Base-by-base conservation (phyloP, 2,797 vertebrate species). In the Microctenopoma stevenorrisi region DNA sequence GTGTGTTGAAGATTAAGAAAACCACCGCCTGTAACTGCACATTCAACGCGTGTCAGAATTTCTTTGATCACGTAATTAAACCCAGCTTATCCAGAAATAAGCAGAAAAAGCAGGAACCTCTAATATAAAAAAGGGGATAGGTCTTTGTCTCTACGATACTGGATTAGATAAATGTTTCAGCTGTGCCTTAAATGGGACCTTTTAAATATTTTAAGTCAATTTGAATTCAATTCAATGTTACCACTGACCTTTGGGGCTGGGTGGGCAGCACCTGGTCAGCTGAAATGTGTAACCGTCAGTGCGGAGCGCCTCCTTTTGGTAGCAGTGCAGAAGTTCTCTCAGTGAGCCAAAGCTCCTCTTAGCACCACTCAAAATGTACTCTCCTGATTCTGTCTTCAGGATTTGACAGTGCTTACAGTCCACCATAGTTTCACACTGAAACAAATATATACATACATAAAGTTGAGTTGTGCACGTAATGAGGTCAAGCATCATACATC, bases 321-420 rank as follows among this genome's bases (percentile, higher is more conserved):
- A 99, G 90, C 96, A 97, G 67, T 96, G 94, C 87, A 99, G 93
- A 49, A 99, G 95, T 66, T 98, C 97, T 85, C 91, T 93, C 62
- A 99, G 94, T 18, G 93, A 96, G 74, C 78, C 84, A 50, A 99
- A 99, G 83, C 91, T 96, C 92, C 91, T 96, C 92, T 96, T 96
- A 3, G 96, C 95, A 46, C 98, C 97, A 56, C 91, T 97, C 72
- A 99, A 94, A 70, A 95, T 94, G 85, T 93, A 99, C 74, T 99
- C 95, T 18, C 95, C 96, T 0, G 89, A 93, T 15, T 95, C 94
- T 15, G 92, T 96, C 93, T 95, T 97, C 0, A 95, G 87, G 54
- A 99, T 97, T 91, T 96, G 94, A 86, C 98, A 99, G 88, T 99
- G 98, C 43, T 98, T 99, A 71, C 97, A 96, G 84, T 97, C 96